These are phyloP conservation scores for Heterodera filipjevi DNA, from an alignment of 2,888 invertebrate species.

Conservation along the genomic window DNA sequence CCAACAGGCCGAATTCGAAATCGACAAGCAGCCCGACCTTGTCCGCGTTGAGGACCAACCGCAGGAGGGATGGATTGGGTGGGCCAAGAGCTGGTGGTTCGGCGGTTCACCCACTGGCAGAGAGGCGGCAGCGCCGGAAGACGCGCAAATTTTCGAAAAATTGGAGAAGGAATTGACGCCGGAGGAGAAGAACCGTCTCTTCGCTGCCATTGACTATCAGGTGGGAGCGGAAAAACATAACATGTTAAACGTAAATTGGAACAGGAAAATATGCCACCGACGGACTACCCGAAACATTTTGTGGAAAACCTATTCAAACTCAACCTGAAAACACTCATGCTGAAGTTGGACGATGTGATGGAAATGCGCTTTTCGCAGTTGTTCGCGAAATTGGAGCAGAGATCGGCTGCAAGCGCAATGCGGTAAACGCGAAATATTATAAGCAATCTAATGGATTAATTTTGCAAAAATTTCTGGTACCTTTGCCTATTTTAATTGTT, in stretches of 20 bases:
- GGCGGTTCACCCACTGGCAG: constrained; percentile 54
- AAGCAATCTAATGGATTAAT: background rate
- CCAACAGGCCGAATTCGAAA: constrained; percentile 86
- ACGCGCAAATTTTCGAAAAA: constrained; percentile 68
- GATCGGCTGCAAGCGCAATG: constrained; percentile 70
- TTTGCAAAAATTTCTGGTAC: no score
- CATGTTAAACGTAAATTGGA: background rate
- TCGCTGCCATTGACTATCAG: constrained; percentile 92
- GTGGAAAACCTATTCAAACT: constrained; percentile 81
- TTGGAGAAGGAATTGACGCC: constrained; percentile 78
- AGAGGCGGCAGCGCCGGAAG: constrained; percentile 22
- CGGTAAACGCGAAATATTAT: background rate
- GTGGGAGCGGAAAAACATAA: constrained; percentile 25
- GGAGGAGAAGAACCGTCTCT: constrained; percentile 89
- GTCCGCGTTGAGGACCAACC: constrained; percentile 64
- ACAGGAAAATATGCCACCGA: constrained; percentile 69
- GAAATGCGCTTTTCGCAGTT: constrained; percentile 70
- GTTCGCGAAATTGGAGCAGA: constrained; percentile 72
- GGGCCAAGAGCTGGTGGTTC: constrained; percentile 66
- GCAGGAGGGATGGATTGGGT: constrained; percentile 42
- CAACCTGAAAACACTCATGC: constrained; percentile 69
- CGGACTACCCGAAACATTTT: constrained; percentile 72
- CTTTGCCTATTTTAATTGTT: constrained; percentile 62
- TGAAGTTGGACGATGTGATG: constrained; percentile 60
- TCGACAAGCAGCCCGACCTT: constrained; percentile 66